Evolutionary conservation across 1,140 invertebrate genomes (phyloP).

Genomic region (Pachyrhynchus sulphureomaculatus): DNA sequence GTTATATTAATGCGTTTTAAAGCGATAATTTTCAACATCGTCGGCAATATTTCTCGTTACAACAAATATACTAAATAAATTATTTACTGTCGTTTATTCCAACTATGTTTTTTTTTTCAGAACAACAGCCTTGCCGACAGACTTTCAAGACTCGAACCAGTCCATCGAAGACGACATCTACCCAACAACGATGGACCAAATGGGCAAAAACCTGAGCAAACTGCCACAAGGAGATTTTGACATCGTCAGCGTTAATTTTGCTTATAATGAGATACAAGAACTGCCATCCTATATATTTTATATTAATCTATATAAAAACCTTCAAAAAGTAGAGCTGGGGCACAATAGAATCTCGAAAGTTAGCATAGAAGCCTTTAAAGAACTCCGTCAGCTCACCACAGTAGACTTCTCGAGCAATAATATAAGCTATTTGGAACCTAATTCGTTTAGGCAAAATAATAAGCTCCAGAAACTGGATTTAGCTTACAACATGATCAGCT

Average conservation of each 20-base stretch:
- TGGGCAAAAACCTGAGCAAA: constrained; percentile 35
- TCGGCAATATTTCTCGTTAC: too few species aligned
- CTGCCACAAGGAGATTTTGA: constrained; percentile 37
- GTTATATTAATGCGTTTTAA: too few species aligned
- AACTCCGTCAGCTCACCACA: constrained; percentile 62
- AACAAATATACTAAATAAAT: too few species aligned
- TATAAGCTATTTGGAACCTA: constrained; percentile 57
- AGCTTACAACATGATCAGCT: constrained; percentile 57
- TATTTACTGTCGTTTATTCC: too few species aligned
- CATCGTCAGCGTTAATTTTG: constrained; percentile 37
- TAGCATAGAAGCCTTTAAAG: constrained; percentile 57
- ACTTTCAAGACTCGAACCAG: background rate
- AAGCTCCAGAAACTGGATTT: constrained; percentile 58
- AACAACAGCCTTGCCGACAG: background rate
- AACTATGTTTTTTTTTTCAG: background rate
- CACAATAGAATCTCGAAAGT: constrained; percentile 42
- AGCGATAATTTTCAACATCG: too few species aligned
- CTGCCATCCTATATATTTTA: constrained; percentile 39
- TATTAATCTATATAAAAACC: constrained; percentile 37
- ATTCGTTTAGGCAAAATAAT: constrained; percentile 59
- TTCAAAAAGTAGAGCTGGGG: constrained; percentile 37
- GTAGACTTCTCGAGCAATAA: constrained; percentile 68
- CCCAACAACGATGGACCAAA: constrained; percentile 21
- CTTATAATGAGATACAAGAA: constrained; percentile 42
- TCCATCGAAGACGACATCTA: background rate